Evolutionary conservation across 1,140 invertebrate species (phyloP).

Genomic region (Drosophila bocki): DNA sequence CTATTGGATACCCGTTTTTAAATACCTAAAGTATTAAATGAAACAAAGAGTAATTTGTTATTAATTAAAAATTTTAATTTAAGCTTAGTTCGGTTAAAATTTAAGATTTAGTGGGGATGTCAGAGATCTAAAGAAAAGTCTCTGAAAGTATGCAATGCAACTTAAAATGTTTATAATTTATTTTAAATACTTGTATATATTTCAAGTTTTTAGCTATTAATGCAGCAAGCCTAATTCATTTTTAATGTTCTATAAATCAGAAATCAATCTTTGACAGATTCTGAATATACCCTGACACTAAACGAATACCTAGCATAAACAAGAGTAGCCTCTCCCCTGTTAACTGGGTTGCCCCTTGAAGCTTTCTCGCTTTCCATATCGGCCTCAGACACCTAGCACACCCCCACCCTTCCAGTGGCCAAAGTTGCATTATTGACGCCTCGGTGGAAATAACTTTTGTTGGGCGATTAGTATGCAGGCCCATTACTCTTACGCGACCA

Average conservation of each 20-base stretch:
- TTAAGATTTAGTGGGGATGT: too few relatives aligned
- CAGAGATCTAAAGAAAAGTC: background rate
- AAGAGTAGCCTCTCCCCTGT: slow-evolving; percentile 53
- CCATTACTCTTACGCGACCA: slow-evolving; percentile 71
- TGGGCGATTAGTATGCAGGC: slow-evolving; percentile 69
- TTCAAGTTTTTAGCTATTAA: background rate
- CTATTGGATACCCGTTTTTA: slow-evolving; percentile 16
- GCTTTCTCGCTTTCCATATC: slow-evolving; percentile 82
- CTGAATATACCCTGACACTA: slow-evolving; percentile 5
- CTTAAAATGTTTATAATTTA: background rate
- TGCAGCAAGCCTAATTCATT: too few relatives aligned
- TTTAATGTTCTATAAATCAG: fast-evolving
- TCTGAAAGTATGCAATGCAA: background rate
- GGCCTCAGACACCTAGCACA: slow-evolving; percentile 27
- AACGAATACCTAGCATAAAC: background rate
- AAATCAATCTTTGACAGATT: background rate
- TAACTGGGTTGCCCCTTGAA: slow-evolving; percentile 73
- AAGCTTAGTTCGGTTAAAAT: background rate
- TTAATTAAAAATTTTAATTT: background rate
- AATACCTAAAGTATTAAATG: too few relatives aligned
- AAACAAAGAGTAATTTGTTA: background rate
- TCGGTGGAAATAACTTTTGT: slow-evolving; percentile 76
- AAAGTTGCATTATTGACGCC: slow-evolving; percentile 75
- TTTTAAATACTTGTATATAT: background rate
- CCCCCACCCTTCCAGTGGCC: slow-evolving; percentile 19